These are phyloP conservation scores for Salvelinus fontinalis DNA, from an alignment of 2,113 vertebrate species.

Conservation along the genomic window DNA sequence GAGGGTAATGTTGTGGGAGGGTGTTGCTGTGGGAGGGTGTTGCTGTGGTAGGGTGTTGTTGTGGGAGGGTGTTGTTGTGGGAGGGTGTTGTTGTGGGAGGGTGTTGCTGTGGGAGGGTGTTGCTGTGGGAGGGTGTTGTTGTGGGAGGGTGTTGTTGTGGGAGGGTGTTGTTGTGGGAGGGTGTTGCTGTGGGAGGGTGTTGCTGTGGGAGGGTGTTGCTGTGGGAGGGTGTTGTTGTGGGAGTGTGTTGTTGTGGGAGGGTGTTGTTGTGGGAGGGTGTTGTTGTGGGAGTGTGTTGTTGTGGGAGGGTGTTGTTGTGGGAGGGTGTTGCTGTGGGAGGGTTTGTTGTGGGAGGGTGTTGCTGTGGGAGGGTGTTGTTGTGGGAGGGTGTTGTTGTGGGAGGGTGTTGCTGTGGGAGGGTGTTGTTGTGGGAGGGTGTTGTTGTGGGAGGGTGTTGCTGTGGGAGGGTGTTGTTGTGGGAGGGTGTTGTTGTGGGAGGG, in stretches of 20 bases:
- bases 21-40: not conserved
- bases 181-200: not conserved
- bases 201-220: too few species aligned
- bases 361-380: too few species aligned
- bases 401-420: too few species aligned
- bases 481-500: too few species aligned
- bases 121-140: not conserved
- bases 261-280: not conserved
- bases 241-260: too few species aligned
- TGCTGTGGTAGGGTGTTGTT: not conserved
- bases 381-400: not conserved
- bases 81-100: too few species aligned
- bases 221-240: not conserved
- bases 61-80: not conserved
- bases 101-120: not conserved
- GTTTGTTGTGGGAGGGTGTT: not conserved
- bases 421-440: not conserved
- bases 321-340: too few species aligned
- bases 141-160: too few species aligned
- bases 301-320: not conserved
- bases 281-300: too few species aligned
- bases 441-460: too few species aligned
- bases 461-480: not conserved
- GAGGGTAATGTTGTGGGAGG: too few species aligned
- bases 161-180: not conserved